Evolutionary conservation across 2,113 vertebrate genomes (phyloP), one percentile per base, ranked within the genome.

Genomic region (Heliornis fulica): DNA sequence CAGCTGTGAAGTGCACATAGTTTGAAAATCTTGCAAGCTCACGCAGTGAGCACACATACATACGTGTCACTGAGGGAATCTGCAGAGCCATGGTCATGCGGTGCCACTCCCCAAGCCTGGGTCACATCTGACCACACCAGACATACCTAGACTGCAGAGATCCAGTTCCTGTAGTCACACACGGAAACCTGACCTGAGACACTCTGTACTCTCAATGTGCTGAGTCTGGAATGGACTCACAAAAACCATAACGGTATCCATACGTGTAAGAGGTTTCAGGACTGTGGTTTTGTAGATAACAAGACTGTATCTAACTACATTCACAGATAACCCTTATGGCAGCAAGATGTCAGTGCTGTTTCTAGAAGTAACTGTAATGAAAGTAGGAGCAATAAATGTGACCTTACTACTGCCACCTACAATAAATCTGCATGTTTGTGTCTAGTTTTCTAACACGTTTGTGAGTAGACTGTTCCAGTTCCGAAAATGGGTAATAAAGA

Each of bases 211-310:
- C 23, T 11, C 45, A 41, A 25, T 13, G 1, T 11, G 45, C 28
- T 1, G 1, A 74, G 40, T 23, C 54, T 40, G 34, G 76, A 61
- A 81, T 5, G 34, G 40, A 51, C 64, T 45, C 72, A 78, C 60
- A 66, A 48, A 57, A 48, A 65, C 74, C 36, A 81, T 92, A 93
- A 91, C 68, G 11, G 77, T 81, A 46, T 50, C 74, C 91, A 8
- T 69, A 89, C 65, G 34, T 41, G 28, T 74, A 81, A 81, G 80
- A 59, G 26, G 56, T 84, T 82, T 87, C 87, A 91, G 69, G 60
- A 66, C 40, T 82, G 74, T 51, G 81, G n/a, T 34, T 81, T 85
- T 63, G 34, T 81, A 87, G 16, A 41, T 45, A 75, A 41, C 22
- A 60, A 18, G 18, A 21, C 14, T 74, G 22, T 41, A 81, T 66